These are phyloP conservation scores for Thomomys bottae DNA, from an alignment of 2,113 vertebrate genomes.

Conservation along the genomic window DNA sequence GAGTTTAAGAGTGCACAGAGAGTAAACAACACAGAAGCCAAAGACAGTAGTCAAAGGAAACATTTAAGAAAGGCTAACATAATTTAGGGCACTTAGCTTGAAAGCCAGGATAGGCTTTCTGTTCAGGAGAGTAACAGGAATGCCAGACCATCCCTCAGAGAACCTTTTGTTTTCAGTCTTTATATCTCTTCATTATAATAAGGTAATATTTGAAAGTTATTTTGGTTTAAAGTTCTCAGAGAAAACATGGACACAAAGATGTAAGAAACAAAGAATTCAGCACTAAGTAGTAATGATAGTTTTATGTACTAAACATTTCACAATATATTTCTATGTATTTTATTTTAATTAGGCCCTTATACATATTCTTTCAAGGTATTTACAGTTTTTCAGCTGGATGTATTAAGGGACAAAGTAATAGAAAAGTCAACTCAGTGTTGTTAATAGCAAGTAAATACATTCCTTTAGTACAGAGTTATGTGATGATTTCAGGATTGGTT, in stretches of 20 bases:
- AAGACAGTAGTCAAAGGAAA: slow-evolving; percentile 3
- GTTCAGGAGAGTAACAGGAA: background rate
- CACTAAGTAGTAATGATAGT: background rate
- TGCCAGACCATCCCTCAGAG: background rate
- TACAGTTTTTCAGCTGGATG: background rate
- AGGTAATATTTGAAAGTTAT: slow-evolving; percentile 18
- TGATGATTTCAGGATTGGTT: background rate
- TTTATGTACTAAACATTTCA: background rate
- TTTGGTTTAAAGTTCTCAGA: slow-evolving; percentile 8
- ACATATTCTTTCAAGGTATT: background rate
- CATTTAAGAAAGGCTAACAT: background rate
- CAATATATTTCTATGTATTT: background rate
- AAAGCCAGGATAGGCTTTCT: background rate
- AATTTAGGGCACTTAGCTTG: background rate
- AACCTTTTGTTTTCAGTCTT: background rate
- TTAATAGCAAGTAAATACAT: background rate
- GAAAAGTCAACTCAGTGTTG: slow-evolving; percentile 47
- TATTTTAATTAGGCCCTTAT: background rate
- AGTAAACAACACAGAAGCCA: background rate
- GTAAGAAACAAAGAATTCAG: slow-evolving; percentile 6
- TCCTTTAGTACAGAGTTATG: slow-evolving; percentile 3
- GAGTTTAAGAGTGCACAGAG: slow-evolving; percentile 28
- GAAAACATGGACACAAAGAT: background rate
- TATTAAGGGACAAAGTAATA: slow-evolving; percentile 12
- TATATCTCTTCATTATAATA: background rate